Percentiles rank a stretch among this genome's conserved stretches.
phyloP scores from a whole-genome alignment of 2,113 vertebrate species.

The Miniopterus natalensis region DNA sequence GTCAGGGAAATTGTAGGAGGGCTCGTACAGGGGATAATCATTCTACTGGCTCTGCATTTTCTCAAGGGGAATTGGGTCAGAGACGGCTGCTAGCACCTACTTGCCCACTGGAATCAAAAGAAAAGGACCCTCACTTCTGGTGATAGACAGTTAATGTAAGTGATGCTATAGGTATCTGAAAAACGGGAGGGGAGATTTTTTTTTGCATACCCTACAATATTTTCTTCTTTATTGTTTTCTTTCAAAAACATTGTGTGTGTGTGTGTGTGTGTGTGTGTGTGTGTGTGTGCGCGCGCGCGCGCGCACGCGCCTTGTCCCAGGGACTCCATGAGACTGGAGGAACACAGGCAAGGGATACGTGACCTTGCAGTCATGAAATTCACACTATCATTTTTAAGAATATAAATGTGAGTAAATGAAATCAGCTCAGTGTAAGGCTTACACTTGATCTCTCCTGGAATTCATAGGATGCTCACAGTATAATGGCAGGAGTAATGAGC shows the following conservation, averaged over 20 bases:
- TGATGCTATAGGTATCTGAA: background rate
- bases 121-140: background rate
- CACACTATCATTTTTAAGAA: conserved; percentile 30
- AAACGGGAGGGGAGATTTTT: background rate
- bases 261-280: no score
- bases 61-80: background rate
- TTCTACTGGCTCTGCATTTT: conserved; percentile 41
- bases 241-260: background rate
- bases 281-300: no score
- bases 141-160: background rate
- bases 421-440: background rate
- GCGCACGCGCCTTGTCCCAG: background rate
- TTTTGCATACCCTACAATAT: background rate
- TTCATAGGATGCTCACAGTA: background rate
- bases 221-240: background rate
- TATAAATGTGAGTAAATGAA: background rate
- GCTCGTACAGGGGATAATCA: background rate
- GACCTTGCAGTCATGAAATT: conserved; percentile 14
- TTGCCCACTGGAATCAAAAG: background rate
- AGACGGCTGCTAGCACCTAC: background rate
- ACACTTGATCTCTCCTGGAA: background rate
- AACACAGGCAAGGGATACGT: background rate
- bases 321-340: background rate
- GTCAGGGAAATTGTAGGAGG: conserved; percentile 34
- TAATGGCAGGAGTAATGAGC: background rate